Base-by-base conservation (phyloP, 2,797 vertebrate genomes). In the Danio kyathit region DNA sequence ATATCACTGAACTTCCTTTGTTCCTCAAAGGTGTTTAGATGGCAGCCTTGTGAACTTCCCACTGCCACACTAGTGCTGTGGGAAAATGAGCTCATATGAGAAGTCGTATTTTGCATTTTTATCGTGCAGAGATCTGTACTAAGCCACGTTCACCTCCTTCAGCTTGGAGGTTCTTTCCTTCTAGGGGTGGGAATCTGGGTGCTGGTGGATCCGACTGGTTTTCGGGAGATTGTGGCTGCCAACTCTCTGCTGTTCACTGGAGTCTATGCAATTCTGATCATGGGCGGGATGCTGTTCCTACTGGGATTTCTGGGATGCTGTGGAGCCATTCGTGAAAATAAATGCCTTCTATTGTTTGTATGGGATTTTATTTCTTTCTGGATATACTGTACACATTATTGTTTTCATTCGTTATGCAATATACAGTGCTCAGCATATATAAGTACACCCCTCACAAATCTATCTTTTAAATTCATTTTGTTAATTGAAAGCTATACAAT, bases 301-400 rank as follows among this genome's bases (percentile, higher is more conserved):
- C 93, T 96, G 10, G 96, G 96, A 44, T 98, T 98, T 89, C 94
- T 97, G 12, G 97, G 97, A 88, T 98, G 97, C 94, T 98, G 96
- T 0, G 96, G 96, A 10, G 96, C 97, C 75, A 94, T 97, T 88
- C 93, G 95, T 0, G 95, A 96, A 89, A 96, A 95, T 90, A 96
- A 95, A 88, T 95, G 95, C 83, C 95, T 98, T 51, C 95, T 98
- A 84, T 92, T 98, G 1, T 95, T 97, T 74, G 97, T 98, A 93
- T 95, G 96, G 95, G 86, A 11, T 41, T 52, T 74, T 59, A 19
- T 61, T 66, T 49, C n/a, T 78, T 52, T 21, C 43, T 59, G 17
- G 12, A 48, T 11, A 29, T 12, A 12, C 29, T 29, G 29, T 29
- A 29, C 1, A 8, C 12, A 17, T 17, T 3, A 41, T 71, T 70